Evolutionary conservation across 2,888 invertebrate species (phyloP), one percentile per base, ranked within the genome.

Genomic region (Drosophila monieri): DNA sequence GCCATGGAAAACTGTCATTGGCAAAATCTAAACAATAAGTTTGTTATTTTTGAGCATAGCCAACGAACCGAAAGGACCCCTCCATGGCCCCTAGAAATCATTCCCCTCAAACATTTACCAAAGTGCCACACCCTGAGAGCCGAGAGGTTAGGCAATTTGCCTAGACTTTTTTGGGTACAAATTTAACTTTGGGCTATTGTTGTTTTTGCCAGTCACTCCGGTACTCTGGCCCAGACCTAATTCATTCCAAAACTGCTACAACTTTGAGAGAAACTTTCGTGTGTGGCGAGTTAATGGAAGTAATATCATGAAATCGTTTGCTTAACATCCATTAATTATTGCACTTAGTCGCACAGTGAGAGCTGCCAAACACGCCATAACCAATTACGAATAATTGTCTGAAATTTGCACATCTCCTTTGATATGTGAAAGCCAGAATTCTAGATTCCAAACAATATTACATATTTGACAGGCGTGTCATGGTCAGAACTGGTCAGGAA

Each of bases 11-110:
- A 60, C 69, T 84, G 87, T 76, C 81, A 86, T 80, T 86, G 81
- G 78, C 87, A 86, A 86, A 76, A 86, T 81, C 85, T 76, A 81
- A 81, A 86, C 87, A 86, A 86, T 81, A 81, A 80, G 81, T 81
- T 81, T 80, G 80, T 73, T 86, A 78, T 86, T 73, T 73, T 76
- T 76, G 67, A 73, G 73, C 62, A 73, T 43, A 72, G 43, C 67
- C 78, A 85, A 73, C 80, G 78, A 81, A 80, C 60, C 76, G 78
- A 64, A 69, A 52, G 52, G 14, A 41, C 14, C 25, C 41, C 23
- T 32, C 18, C 21, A 5, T 0, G 14, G n/a, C 30, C 3, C 4
- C 18, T 18, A n/a, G 14, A 15, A 39, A 9, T 39, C n/a, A n/a
- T n/a, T n/a, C 39, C 25, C 9, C 6, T 15, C 41, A 12, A n/a